phyloP scores from a whole-genome alignment of 2,113 vertebrate genomes.

The Callaeas wilsoni region DNA sequence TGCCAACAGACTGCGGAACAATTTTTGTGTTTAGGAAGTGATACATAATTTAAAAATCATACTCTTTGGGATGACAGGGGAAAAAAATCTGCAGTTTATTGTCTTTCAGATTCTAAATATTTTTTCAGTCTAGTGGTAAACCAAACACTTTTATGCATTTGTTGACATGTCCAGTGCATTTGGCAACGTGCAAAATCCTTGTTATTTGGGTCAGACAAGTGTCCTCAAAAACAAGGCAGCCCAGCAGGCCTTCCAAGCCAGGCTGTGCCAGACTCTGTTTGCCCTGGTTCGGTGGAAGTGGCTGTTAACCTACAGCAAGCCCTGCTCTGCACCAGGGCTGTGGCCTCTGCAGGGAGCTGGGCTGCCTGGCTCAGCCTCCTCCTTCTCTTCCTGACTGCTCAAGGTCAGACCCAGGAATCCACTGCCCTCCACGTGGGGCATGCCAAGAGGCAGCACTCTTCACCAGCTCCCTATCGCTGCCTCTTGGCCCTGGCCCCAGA shows the following conservation, averaged over 20 bases:
- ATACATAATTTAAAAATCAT: background rate
- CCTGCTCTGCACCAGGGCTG: background rate
- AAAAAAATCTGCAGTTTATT: background rate
- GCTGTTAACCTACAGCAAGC: background rate
- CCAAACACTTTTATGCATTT: background rate
- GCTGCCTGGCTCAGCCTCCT: background rate
- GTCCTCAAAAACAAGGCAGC: constrained; percentile 4
- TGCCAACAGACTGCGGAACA: background rate
- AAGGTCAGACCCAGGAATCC: constrained; percentile 21
- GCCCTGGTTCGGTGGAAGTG: background rate
- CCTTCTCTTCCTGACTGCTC: background rate
- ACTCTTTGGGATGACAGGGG: background rate
- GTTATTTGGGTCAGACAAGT: constrained; percentile 3
- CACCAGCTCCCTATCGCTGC: background rate
- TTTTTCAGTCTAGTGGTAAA: background rate
- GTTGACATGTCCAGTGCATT: background rate
- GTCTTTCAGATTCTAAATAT: background rate
- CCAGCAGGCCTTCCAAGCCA: background rate
- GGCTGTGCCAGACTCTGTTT: background rate
- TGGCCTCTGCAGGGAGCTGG: background rate
- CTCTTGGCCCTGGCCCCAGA: constrained; percentile 2
- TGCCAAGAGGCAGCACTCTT: background rate
- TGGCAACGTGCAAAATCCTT: background rate
- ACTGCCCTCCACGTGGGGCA: background rate
- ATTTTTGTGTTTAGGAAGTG: background rate